Base-by-base conservation (phyloP, 2,797 vertebrate genomes). In the Helarctos malayanus region DNA sequence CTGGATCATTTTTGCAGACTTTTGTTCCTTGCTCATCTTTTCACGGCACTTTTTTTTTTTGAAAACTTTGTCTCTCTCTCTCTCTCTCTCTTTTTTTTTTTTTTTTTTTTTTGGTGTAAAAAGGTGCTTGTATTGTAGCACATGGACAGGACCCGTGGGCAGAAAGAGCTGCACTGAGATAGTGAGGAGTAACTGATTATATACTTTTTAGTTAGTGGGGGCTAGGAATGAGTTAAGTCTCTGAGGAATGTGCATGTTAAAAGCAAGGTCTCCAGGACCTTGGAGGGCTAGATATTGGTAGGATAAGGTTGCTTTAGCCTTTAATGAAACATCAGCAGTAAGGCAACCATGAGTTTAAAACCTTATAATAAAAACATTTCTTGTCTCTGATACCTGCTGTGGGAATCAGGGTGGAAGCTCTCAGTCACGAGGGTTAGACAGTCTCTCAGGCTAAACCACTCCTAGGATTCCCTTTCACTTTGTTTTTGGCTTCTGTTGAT, bases 1-100 rank as follows among this genome's bases (percentile, higher is more conserved):
- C 49, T 81, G 49, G 25, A 73, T 73, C 38, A 85, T 63, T 85
- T 93, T 96, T 80, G 85, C 80, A 75, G 32, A 65, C 32, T 76
- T 41, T 38, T 63, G 19, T 73, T 85, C 45, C 5, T 54, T 89
- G 75, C 45, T 93, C 47, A 65, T 85, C 47, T 85, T 80, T 93
- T 81, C 56, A 90, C 27, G 23, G 29, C 29, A 38, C 38, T 49
- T 71, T 90, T 23, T 76, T 52, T 15, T 52, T 49, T 52, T 49
- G 41, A 41, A 41, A 41, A 41, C 41, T 41, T 41, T 41, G 41
- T 41, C 5, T 41, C 41, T 41, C 41, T 41, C 41, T 41, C 41
- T 35, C 35, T 35, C 35, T 38, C 35, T 38, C 35, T 38, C 3
- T 15, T 52, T 49, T 52, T 23, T 76, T n/a, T 49, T 52, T 52